phyloP scores from a whole-genome alignment of 2,797 vertebrate species.

The Anisognathus igniventris region DNA sequence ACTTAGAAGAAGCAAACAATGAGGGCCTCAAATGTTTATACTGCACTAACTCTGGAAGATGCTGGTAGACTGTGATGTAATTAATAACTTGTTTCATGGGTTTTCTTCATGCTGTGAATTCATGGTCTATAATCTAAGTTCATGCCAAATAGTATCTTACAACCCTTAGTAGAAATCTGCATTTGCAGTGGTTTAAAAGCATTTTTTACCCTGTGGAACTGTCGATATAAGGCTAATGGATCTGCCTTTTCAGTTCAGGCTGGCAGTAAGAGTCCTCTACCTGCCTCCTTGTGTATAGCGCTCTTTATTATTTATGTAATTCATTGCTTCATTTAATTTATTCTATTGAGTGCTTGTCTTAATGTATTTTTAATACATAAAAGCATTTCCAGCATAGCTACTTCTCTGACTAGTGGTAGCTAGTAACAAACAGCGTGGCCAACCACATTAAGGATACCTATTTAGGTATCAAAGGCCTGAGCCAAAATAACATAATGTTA shows the following conservation, averaged over 20 bases:
- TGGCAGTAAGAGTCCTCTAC: neutral
- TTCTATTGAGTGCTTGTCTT: constrained; percentile 16
- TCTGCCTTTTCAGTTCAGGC: neutral
- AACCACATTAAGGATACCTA: neutral
- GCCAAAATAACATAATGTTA: neutral
- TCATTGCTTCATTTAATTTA: constrained; percentile 47
- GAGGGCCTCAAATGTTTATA: constrained; percentile 29
- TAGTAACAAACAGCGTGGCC: neutral
- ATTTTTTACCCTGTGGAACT: neutral
- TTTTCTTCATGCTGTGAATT: constrained; percentile 2
- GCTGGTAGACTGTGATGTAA: neutral
- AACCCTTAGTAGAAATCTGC: neutral
- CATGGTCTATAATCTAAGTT: neutral
- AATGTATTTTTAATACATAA: constrained; percentile 51
- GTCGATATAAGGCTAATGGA: neutral
- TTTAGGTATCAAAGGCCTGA: neutral
- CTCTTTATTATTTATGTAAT: constrained; percentile 19
- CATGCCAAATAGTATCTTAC: neutral
- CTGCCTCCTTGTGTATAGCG: neutral
- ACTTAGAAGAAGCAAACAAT: constrained; percentile 59
- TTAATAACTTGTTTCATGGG: constrained; percentile 34
- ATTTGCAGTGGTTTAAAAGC: neutral
- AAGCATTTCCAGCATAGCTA: neutral
- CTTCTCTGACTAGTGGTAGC: neutral
- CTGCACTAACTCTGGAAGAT: constrained; percentile 19